Base-by-base conservation (phyloP, 2,113 vertebrate species). In the Perca fluviatilis region DNA sequence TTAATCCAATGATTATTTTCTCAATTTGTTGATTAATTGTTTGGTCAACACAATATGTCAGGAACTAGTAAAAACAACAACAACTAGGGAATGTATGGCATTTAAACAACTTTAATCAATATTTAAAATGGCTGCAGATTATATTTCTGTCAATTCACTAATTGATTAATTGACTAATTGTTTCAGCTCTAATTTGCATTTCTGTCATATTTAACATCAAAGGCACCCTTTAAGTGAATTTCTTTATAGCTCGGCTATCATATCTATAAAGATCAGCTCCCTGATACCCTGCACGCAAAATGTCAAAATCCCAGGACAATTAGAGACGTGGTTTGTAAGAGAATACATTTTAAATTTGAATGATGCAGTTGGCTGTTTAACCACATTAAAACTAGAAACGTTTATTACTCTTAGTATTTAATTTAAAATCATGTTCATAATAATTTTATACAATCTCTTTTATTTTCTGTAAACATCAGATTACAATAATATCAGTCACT, bases 181-280 rank as follows among this genome's bases (percentile, higher is more conserved):
- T 27, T 27, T 27, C 27, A 40, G 46, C 47, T 69, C 1, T 51
- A n/a, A 68, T 84, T 57, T 54, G 18, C 11, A 40, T 68, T 53
- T 57, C 15, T 49, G 47, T 68, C 66, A 49, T 58, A 73, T 56
- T 68, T 50, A 77, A 66, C 73, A 74, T 69, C 50, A 77, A 64
- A 49, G 43, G 21, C 9, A 8, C 36, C 58, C 11, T 40, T 40
- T 56, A 54, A 21, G 27, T 25, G 50, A 27, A 7, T 43, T 15
- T 57, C 6, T 5, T n/a, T 25, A 9, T 33, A 23, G 25, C 16
- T 53, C 36, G 1, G 16, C 30, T 76, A n/a, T n/a, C n/a, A n/a
- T n/a, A n/a, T n/a, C n/a, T n/a, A n/a, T n/a, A n/a, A n/a, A n/a
- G n/a, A n/a, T n/a, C n/a, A n/a, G 12, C 33, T 51, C n/a, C 23